Base-by-base conservation (phyloP, 2,888 invertebrate species). In the Griposia aprilina region DNA sequence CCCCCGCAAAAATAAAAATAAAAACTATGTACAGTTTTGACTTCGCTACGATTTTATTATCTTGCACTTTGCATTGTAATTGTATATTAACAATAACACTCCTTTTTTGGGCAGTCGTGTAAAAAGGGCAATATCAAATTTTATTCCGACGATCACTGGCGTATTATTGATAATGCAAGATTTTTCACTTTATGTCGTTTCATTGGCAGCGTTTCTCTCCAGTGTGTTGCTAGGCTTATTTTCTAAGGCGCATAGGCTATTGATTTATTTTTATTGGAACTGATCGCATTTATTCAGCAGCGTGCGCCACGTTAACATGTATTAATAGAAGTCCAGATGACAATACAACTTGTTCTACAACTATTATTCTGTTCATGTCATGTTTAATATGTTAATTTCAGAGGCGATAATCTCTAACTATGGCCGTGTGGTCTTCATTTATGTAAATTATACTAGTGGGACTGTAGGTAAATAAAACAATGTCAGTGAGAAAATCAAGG, bases 371-470 rank as follows among this genome's bases (percentile, higher is more conserved):
- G 60, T 76, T 71, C 36, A 57, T 74, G 72, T 80, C 75, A 73
- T 74, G 76, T 68, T 45, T 72, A 76, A 52, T 82, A 84, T 85
- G 85, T 62, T 74, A 84, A 84, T 84, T 81, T 68, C 57, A 78
- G 76, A 76, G 85, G 82, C 78, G 85, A 78, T 81, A 78, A 78
- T 84, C 85, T 84, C 57, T 75, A n/a, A 80, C 68, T 83, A 73
- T 72, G 30, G 78, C 36, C 17, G 23, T 7, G 10, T 76, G 82
- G 78, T 82, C 85, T 85, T 85, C 82, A 65, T 74, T 63, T 74
- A 85, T 82, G 85, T 85, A 72, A 85, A 84, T 78, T 45, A 13
- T 52, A 26, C 26, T 60, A 60, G 63, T 67, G 72, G 13, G 68
- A 45, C 50, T 59, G n/a, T 59, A 67, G 17, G 36, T 78, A 78